These are phyloP conservation scores for Nothobranchius furzeri DNA, from an alignment of 2,113 vertebrate species.

Conservation along the genomic window DNA sequence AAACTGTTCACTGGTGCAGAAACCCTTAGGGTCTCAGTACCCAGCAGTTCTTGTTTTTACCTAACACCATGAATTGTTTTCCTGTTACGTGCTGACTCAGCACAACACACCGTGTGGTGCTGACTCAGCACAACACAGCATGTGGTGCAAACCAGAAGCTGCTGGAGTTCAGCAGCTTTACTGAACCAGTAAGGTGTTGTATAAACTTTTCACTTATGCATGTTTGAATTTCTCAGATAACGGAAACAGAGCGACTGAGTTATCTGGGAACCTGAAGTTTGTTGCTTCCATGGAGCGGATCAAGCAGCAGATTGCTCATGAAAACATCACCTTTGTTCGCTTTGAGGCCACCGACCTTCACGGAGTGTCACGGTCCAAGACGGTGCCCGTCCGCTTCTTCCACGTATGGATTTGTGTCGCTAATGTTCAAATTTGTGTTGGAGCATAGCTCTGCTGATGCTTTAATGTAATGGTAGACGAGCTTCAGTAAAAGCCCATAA, in stretches of 20 bases:
- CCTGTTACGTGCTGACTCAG: too few species aligned
- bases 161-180: neutral
- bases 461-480: too few species aligned
- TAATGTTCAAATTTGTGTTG: neutral
- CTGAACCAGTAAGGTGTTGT: too few species aligned
- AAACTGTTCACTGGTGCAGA: too few species aligned
- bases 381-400: conserved; percentile 90
- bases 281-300: conserved; percentile 86
- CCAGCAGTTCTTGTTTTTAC: too few species aligned
- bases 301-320: conserved; percentile 88
- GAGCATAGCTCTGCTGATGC: too few species aligned
- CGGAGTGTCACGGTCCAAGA: conserved; percentile 93
- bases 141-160: too few species aligned
- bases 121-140: too few species aligned
- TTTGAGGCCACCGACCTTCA: conserved; percentile 94
- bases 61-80: too few species aligned
- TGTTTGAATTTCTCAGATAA: conserved; percentile 64
- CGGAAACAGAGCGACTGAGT: conserved; percentile 62
- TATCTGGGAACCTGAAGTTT: conserved; percentile 62
- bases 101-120: too few species aligned
- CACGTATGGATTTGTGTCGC: conserved; percentile 75
- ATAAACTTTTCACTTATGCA: conserved; percentile 21
- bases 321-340: conserved; percentile 87
- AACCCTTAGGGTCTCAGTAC: too few species aligned
- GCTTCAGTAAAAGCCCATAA: too few species aligned